Evolutionary conservation across 1,140 invertebrate species (phyloP).

Genomic region (Saccostrea echinata): DNA sequence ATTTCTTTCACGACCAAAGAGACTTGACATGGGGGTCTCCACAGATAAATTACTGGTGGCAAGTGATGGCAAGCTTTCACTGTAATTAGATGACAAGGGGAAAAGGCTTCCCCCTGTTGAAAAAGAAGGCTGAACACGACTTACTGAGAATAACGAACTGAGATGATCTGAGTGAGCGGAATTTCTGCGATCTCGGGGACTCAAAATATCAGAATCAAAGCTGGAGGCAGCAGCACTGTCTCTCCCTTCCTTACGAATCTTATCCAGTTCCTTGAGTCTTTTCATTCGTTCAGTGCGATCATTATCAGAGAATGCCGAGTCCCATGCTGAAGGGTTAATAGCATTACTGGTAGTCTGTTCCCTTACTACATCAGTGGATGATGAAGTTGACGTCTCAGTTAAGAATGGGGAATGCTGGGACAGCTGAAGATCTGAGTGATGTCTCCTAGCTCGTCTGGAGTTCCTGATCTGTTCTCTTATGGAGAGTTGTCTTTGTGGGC

Average conservation of each 20-base stretch:
- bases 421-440: constrained; percentile 42
- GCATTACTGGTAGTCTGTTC: background rate
- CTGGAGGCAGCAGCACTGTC: background rate
- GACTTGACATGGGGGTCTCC: background rate
- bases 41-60: background rate
- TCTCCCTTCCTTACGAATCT: background rate
- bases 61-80: constrained; percentile 38
- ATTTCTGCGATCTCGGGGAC: constrained; percentile 4
- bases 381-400: background rate
- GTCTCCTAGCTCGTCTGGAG: constrained; percentile 40
- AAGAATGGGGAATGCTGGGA: background rate
- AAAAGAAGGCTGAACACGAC: constrained; percentile 24
- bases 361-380: background rate
- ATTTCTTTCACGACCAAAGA: background rate
- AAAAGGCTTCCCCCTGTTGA: background rate
- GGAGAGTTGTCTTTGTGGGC: constrained; percentile 26
- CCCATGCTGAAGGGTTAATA: constrained; percentile 3
- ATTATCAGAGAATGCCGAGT: background rate
- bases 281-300: constrained; percentile 38
- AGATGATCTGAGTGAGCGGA: constrained; percentile 18
- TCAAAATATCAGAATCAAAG: constrained; percentile 2
- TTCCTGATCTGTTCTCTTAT: constrained; percentile 50
- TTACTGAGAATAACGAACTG: background rate
- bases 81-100: constrained; percentile 14
- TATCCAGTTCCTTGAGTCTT: constrained; percentile 28